Evolutionary conservation across 1,140 invertebrate genomes (phyloP).

Genomic region (Leguminivora glycinivorella): DNA sequence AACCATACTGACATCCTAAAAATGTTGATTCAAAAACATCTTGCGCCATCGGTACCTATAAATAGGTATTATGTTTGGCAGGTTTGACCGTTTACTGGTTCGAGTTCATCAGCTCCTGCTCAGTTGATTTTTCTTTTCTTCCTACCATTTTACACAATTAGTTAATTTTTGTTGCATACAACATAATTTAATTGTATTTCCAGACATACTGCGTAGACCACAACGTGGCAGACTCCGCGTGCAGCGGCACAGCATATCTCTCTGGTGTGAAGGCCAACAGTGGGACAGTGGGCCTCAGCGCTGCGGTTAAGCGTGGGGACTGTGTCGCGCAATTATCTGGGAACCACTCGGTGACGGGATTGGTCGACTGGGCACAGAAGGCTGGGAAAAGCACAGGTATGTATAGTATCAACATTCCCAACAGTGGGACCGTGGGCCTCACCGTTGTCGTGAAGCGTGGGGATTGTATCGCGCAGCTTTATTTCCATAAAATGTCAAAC

Average conservation of each 20-base stretch:
- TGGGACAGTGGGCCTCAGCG: slow-evolving; percentile 87
- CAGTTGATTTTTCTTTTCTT: no score
- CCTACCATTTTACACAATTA: no score
- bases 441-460: slow-evolving; percentile 81
- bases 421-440: slow-evolving; percentile 88
- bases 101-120: no score
- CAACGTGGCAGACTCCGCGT: slow-evolving; percentile 90
- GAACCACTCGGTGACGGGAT: slow-evolving; percentile 81
- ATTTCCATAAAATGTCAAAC: no score
- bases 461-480: slow-evolving; percentile 80
- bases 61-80: no score
- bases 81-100: no score
- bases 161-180: no score
- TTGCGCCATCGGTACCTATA: no score
- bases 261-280: slow-evolving; percentile 90
- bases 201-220: slow-evolving; percentile 90
- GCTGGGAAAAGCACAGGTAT: slow-evolving; percentile 85
- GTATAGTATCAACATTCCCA: slow-evolving; percentile 55
- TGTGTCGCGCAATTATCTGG: slow-evolving; percentile 80
- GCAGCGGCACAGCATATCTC: slow-evolving; percentile 89
- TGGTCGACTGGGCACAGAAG: slow-evolving; percentile 86
- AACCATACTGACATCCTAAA: no score
- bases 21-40: no score
- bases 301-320: slow-evolving; percentile 80
- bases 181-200: slow-evolving; percentile 33